phyloP scores from a whole-genome alignment of 1,140 invertebrate genomes.

The Drosophila ambigua region DNA sequence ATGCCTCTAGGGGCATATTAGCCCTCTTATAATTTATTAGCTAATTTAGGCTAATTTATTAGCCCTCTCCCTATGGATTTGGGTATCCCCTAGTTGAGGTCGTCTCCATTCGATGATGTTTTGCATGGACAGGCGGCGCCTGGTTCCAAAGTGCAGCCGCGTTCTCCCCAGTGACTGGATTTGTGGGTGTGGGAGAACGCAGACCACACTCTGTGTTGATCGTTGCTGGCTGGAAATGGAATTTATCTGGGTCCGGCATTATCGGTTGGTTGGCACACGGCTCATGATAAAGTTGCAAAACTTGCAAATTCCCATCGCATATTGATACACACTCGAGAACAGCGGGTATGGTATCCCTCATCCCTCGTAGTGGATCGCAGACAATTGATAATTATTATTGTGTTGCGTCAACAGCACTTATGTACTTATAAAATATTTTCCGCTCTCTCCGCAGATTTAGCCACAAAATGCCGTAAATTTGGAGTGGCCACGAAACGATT shows the following conservation, averaged over 20 bases:
- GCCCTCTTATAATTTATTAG: not conserved
- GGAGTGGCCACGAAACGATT: too few species aligned
- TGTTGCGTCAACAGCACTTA: conserved; percentile 14
- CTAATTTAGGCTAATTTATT: too few species aligned
- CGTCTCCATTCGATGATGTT: conserved; percentile 20
- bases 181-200: conserved; percentile 23
- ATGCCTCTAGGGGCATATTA: not conserved
- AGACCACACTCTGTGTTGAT: conserved; percentile 19
- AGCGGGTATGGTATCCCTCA: not conserved
- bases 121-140: conserved; percentile 41
- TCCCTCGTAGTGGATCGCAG: conserved; percentile 13
- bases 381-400: conserved; percentile 28
- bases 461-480: conserved; percentile 61
- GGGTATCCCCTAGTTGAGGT: conserved; percentile 17
- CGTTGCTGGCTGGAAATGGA: conserved; percentile 12
- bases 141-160: conserved; percentile 63
- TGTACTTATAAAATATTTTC: conserved; percentile 14
- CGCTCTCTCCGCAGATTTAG: conserved; percentile 24
- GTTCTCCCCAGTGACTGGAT: conserved; percentile 37
- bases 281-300: conserved; percentile 52
- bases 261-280: conserved; percentile 41
- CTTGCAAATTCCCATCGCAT: conserved; percentile 48
- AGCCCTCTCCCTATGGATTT: not conserved
- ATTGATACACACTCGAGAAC: conserved; percentile 36
- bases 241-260: conserved; percentile 72